These are phyloP conservation scores for Laticauda laticaudata DNA, from an alignment of 2,113 vertebrate genomes.

Conservation along the genomic window DNA sequence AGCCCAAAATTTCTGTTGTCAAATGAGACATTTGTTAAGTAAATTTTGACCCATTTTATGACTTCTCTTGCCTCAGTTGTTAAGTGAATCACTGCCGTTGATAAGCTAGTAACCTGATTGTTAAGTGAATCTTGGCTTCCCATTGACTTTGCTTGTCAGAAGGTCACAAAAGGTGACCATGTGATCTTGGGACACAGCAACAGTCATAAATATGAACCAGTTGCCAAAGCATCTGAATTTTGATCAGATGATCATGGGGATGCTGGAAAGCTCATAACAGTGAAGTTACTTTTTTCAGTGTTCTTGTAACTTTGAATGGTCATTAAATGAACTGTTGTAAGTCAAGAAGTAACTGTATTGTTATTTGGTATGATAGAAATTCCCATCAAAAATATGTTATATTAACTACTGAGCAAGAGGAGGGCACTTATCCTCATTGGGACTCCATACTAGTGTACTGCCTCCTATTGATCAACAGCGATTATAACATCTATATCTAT, in stretches of 20 bases:
- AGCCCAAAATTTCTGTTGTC: background rate
- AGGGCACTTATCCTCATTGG: background rate
- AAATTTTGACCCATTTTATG: background rate
- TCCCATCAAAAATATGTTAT: background rate
- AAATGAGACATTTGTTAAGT: background rate
- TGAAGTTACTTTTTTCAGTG: background rate
- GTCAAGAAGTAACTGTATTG: background rate
- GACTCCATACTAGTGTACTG: background rate
- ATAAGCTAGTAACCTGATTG: background rate
- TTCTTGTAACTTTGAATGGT: background rate
- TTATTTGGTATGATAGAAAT: background rate
- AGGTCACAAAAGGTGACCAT: background rate
- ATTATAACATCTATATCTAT: background rate
- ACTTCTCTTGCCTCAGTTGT: background rate
- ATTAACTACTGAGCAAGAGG: background rate
- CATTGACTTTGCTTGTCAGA: background rate
- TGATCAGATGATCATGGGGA: background rate
- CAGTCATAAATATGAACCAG: background rate
- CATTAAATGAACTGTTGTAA: background rate
- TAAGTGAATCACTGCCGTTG: background rate
- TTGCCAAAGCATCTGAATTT: background rate
- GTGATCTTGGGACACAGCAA: background rate
- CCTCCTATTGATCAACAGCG: background rate
- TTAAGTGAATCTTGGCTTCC: background rate
- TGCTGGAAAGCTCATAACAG: background rate